These are phyloP conservation scores for Pseudotriccus pelzelni DNA, from an alignment of 2,797 vertebrate species.

Conservation along the genomic window DNA sequence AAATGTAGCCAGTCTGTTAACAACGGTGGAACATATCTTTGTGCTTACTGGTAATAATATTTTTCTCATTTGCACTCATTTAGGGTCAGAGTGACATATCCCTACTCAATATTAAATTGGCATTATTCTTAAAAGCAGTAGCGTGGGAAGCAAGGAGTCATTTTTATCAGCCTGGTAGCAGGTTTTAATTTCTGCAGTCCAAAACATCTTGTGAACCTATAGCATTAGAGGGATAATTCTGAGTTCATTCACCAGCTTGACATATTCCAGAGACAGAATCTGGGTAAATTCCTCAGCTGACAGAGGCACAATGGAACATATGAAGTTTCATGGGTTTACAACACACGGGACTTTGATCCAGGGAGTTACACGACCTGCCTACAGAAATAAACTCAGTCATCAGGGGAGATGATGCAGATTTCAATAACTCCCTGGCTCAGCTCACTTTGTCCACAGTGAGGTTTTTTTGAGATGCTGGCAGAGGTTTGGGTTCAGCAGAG, in stretches of 20 bases:
- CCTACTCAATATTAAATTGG: not conserved
- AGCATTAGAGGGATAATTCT: not conserved
- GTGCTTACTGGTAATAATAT: not conserved
- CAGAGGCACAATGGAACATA: fast-evolving
- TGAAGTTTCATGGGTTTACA: not conserved
- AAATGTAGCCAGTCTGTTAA: not conserved
- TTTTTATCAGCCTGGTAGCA: not conserved
- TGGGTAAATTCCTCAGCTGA: not conserved
- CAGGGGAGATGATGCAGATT: not conserved
- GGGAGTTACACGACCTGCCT: not conserved
- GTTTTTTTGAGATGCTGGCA: not conserved
- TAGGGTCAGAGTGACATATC: not conserved
- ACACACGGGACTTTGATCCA: not conserved
- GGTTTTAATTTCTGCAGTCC: not conserved
- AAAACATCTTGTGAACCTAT: not conserved
- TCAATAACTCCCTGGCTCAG: not conserved
- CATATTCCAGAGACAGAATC: not conserved
- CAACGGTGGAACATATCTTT: not conserved
- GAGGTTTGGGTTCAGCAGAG: not conserved
- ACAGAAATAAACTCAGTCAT: not conserved
- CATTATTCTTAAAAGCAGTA: not conserved
- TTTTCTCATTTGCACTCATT: not conserved
- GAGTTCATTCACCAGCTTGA: not conserved
- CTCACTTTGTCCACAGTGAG: not conserved
- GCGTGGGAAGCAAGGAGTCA: not conserved